phyloP scores from a whole-genome alignment of 53 echinoderm and acorn worm species.

The Echinometra lucunter region DNA sequence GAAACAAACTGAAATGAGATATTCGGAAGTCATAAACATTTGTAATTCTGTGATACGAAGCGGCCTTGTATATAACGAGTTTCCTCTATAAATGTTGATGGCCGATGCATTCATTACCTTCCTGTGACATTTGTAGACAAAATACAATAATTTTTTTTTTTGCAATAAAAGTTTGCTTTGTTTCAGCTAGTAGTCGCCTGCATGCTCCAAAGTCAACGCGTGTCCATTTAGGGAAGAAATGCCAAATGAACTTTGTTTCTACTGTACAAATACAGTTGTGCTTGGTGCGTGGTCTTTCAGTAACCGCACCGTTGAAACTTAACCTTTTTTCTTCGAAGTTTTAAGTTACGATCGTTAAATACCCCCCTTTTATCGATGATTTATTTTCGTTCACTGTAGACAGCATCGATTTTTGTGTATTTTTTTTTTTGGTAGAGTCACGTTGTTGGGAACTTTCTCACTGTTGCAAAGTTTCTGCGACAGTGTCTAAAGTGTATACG shows the following conservation, averaged over 20 bases:
- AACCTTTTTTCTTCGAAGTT: slow-evolving; percentile 14
- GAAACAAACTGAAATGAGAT: not conserved
- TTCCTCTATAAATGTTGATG: not conserved
- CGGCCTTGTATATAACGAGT: not conserved
- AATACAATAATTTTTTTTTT: too few species aligned
- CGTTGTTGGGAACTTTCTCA: not conserved
- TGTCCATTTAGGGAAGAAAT: not conserved
- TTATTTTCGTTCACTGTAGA: not conserved
- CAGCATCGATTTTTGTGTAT: not conserved
- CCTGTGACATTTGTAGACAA: not conserved
- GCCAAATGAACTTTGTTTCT: not conserved
- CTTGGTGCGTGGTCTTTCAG: not conserved
- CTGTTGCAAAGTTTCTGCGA: not conserved
- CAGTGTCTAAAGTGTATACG: not conserved
- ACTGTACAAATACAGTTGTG: not conserved
- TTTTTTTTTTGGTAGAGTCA: not conserved
- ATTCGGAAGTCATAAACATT: too few species aligned
- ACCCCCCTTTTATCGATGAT: slow-evolving; percentile 1
- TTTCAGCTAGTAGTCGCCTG: not conserved
- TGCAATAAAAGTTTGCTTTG: not conserved
- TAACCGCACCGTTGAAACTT: slow-evolving; percentile 13
- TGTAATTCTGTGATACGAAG: not conserved
- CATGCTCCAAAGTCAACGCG: not conserved
- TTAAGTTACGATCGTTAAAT: slow-evolving; percentile 8
- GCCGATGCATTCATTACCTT: not conserved